These are phyloP conservation scores for Teleogryllus occipitalis DNA, from an alignment of 1,140 invertebrate genomes.

Conservation along the genomic window DNA sequence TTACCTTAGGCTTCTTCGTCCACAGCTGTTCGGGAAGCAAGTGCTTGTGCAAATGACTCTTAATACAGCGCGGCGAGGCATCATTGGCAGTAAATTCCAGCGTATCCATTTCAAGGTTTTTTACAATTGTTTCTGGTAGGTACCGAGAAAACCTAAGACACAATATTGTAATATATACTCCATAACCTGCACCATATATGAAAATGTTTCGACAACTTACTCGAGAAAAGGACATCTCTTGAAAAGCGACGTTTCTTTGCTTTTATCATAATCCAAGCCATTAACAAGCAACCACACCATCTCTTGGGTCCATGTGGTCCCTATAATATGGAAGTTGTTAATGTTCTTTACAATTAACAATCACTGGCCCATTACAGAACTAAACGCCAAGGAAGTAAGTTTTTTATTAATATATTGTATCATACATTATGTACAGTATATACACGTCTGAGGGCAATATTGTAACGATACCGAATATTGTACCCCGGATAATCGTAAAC, in stretches of 20 bases:
- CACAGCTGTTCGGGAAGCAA: constrained; percentile 15
- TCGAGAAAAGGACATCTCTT: constrained; percentile 67
- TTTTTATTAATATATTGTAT: too few species aligned
- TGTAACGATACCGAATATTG: too few species aligned
- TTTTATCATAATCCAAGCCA: constrained; percentile 34
- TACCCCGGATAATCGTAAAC: too few species aligned
- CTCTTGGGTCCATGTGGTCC: constrained; percentile 52
- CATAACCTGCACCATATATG: too few species aligned
- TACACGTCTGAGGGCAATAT: too few species aligned
- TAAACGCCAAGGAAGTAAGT: too few species aligned
- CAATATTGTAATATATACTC: too few species aligned
- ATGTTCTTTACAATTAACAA: not conserved
- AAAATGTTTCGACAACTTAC: constrained; percentile 38
- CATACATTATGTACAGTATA: too few species aligned
- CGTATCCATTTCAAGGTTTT: constrained; percentile 29
- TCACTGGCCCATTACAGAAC: too few species aligned
- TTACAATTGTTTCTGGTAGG: too few species aligned
- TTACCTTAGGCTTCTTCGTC: constrained; percentile 21
- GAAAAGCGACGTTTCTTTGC: constrained; percentile 38
- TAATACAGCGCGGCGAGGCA: constrained; percentile 22
- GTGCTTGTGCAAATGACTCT: constrained; percentile 15
- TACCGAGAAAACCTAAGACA: too few species aligned
- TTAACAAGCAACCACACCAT: constrained; percentile 38
- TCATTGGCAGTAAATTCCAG: constrained; percentile 35
- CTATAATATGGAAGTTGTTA: constrained; percentile 36